Evolutionary conservation across 2,113 vertebrate species (phyloP), one percentile per base, ranked within the genome.

Genomic region (Thomomys bottae): DNA sequence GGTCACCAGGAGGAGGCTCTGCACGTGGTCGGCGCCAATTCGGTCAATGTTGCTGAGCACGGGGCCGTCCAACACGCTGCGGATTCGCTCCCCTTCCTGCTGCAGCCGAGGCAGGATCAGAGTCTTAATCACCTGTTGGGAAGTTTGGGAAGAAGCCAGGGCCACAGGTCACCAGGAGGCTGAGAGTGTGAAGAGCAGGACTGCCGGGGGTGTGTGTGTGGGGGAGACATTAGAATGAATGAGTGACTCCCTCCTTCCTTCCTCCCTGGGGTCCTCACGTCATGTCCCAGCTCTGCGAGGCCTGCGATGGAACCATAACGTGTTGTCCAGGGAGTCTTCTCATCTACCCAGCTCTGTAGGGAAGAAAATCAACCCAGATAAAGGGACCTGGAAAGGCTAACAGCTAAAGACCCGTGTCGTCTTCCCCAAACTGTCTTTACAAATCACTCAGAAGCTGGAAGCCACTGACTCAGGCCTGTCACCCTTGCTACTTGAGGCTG

Each of bases 231-330:
- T n/a, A n/a, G n/a, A n/a, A n/a, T n/a, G n/a, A n/a, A n/a, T n/a
- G 12, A 17, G 26, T 45, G 18, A 32, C 15, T 45, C 64, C 87
- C 40, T 64, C 68, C 10, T 59, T 26, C 59, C 15, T 38, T 12
- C 59, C 14, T 64, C 71, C 7, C 14, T 3, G 3, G 8, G 36
- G 59, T n/a, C 70, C 92, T 92, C 87, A 99, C 99, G 79, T 99
- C 99, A 28, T 98, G 96, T 66, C 99, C 99, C 1, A 99, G 97
- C 95, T 99, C 99, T 1, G 99, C 98, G 32, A 99, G 98, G 70
- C 99, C 99, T 23, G 99, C 99, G 0, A 99, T 99, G 96, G 98
- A 99, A 91, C 99, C 99, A 0, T 99, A 99, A 28, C 98, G 98
- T 0, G 99, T 99, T 0, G 99, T 99, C 99, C 99, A 99, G 14